Conservation (phyloP, 2,113 vertebrate species). For the Nipponia nippon region DNA sequence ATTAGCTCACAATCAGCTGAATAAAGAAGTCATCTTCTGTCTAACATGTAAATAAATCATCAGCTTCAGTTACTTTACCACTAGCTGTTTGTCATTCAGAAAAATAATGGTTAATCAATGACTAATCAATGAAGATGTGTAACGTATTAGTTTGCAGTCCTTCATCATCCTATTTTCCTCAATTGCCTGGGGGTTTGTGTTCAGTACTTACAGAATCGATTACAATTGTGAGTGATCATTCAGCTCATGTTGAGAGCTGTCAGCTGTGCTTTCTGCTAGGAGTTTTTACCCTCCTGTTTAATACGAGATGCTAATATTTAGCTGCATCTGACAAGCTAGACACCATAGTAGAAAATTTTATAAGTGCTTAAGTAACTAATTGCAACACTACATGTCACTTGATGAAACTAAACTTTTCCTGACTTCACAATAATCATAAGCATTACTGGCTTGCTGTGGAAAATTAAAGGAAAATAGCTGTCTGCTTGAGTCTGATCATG, state of each 20-base stretch:
- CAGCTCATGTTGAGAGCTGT: constrained; percentile 83
- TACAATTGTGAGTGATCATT: constrained; percentile 86
- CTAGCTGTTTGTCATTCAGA: constrained; percentile 84
- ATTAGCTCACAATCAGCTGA: constrained; percentile 73
- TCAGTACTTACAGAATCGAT: constrained; percentile 86
- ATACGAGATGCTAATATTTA: constrained; percentile 74
- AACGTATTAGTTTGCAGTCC: constrained; percentile 84
- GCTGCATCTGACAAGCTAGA: constrained; percentile 70
- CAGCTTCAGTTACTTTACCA: constrained; percentile 83
- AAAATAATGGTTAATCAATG: constrained; percentile 88
- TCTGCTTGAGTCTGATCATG: constrained; percentile 77
- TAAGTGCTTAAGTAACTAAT: constrained; percentile 77
- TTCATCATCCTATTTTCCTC: constrained; percentile 85
- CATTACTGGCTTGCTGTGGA: constrained; percentile 77
- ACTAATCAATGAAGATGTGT: constrained; percentile 87
- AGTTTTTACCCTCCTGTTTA: constrained; percentile 70
- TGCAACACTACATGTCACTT: constrained; percentile 76
- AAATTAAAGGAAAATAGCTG: constrained; percentile 80
- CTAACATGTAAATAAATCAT: constrained; percentile 87
- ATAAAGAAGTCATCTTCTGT: constrained; percentile 79
- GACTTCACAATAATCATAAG: constrained; percentile 82
- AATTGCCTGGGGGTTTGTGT: constrained; percentile 82
- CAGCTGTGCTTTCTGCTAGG: constrained; percentile 74
- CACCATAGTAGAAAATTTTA: constrained; percentile 60
- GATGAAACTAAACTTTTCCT: constrained; percentile 81